These are phyloP conservation scores for Tetranychus cinnabarinus DNA, from an alignment of 1,140 invertebrate genomes.

Conservation along the genomic window DNA sequence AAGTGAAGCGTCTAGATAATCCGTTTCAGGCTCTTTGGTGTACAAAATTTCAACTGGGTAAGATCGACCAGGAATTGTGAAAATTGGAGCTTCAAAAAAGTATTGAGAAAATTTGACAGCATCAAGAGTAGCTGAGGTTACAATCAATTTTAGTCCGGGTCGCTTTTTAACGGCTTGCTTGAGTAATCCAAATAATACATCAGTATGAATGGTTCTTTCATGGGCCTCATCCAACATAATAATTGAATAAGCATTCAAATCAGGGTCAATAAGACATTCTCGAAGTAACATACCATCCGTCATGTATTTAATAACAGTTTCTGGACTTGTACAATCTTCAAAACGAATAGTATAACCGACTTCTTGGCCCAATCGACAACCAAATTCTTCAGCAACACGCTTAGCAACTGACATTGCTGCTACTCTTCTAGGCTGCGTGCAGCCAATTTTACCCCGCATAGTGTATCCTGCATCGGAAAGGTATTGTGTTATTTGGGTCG, in stretches of 20 bases:
- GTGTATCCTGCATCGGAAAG: slow-evolving; percentile 51
- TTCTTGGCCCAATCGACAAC: slow-evolving; percentile 39
- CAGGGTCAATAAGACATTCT: slow-evolving; percentile 91
- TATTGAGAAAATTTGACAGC: slow-evolving; percentile 94
- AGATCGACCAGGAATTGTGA: slow-evolving; percentile 67
- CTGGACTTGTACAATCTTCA: slow-evolving; percentile 50
- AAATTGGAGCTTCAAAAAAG: slow-evolving; percentile 56
- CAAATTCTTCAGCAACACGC: slow-evolving; percentile 44
- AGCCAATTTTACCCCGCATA: slow-evolving; percentile 42
- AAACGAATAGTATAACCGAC: slow-evolving; percentile 54
- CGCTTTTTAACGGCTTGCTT: slow-evolving; percentile 31
- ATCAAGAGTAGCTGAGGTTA: slow-evolving; percentile 93
- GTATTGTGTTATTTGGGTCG: slow-evolving; percentile 96
- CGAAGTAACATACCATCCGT: slow-evolving; percentile 93
- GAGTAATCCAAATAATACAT: slow-evolving; percentile 91
- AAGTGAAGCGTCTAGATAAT: slow-evolving; percentile 91
- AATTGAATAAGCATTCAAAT: slow-evolving; percentile 72
- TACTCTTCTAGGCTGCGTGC: slow-evolving; percentile 50
- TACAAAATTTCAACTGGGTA: slow-evolving; percentile 89
- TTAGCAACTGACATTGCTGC: slow-evolving; percentile 53
- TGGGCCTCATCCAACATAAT: slow-evolving; percentile 99
- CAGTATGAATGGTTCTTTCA: slow-evolving; percentile 89
- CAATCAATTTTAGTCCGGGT: slow-evolving; percentile 77
- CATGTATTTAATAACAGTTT: slow-evolving; percentile 87
- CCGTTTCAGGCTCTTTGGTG: slow-evolving; percentile 93